Conservation (phyloP, 2,113 vertebrate species). For the Hiodon alosoides region DNA sequence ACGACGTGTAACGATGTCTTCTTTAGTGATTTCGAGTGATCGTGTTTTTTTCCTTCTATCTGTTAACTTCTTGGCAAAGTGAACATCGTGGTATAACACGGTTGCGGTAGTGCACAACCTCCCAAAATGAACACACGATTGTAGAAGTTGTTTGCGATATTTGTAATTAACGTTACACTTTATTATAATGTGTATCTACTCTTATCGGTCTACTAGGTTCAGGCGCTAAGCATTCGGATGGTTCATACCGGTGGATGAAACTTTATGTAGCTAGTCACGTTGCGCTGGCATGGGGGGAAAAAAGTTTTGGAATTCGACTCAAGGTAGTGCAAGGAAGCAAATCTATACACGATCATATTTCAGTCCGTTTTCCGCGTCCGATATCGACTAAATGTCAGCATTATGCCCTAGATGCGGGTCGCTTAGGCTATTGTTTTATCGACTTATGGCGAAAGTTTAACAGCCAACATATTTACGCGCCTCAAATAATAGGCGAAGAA, state of each 20-base stretch:
- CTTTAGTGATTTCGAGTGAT: background rate
- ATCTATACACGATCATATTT: slow-evolving; percentile 54
- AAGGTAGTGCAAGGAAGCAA: slow-evolving; percentile 35
- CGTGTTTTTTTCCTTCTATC: background rate
- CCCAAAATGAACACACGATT: too few relatives aligned
- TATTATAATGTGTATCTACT: too few relatives aligned
- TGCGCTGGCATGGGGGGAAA: slow-evolving; percentile 13
- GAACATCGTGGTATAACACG: background rate
- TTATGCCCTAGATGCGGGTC: background rate
- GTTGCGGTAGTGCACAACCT: background rate
- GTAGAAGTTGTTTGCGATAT: too few relatives aligned
- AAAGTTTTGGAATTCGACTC: slow-evolving; percentile 37
- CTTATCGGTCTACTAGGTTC: too few relatives aligned
- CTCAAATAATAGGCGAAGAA: background rate
- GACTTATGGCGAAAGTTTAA: slow-evolving; percentile 10
- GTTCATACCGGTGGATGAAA: slow-evolving; percentile 27
- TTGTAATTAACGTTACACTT: too few relatives aligned
- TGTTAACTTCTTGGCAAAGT: slow-evolving; percentile 5
- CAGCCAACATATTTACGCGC: slow-evolving; percentile 6
- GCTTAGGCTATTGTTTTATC: slow-evolving; percentile 11
- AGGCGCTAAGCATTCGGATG: background rate
- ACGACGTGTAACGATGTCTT: background rate
- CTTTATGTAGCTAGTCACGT: slow-evolving; percentile 28
- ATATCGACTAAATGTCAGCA: slow-evolving; percentile 45
- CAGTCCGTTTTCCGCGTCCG: slow-evolving; percentile 34